phyloP scores from a whole-genome alignment of 2,113 vertebrate species.

The Notiomystis cincta region DNA sequence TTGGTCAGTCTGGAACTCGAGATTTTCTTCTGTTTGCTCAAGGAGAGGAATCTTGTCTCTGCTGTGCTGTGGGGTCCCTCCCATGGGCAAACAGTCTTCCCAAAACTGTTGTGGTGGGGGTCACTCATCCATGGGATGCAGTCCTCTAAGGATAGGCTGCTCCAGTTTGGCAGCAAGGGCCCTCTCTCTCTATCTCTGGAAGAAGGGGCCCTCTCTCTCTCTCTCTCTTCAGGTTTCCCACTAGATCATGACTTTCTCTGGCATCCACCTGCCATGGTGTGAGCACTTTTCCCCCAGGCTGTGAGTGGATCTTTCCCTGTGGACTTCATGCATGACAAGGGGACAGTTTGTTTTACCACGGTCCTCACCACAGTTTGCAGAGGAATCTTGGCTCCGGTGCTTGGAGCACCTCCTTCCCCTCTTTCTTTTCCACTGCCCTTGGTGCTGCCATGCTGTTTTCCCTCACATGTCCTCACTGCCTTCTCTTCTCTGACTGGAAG shows the following conservation, averaged over 20 bases:
- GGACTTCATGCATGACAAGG: neutral
- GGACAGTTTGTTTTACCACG: neutral
- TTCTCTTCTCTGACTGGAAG: neutral
- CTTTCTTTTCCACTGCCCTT: neutral
- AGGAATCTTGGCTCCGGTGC: neutral
- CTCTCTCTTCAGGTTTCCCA: neutral
- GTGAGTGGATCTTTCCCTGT: neutral
- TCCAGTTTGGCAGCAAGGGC: neutral
- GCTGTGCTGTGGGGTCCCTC: neutral
- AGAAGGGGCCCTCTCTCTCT: too few species aligned
- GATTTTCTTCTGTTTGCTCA: neutral
- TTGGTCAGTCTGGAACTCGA: neutral
- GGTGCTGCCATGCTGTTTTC: neutral
- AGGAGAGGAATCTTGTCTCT: neutral
- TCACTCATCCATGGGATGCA: accelerated
- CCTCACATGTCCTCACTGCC: neutral
- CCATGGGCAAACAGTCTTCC: neutral
- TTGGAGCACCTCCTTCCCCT: neutral
- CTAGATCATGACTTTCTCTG: too few species aligned
- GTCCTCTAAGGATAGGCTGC: neutral
- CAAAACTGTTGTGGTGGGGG: neutral
- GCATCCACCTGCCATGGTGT: neutral
- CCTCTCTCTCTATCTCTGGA: too few species aligned
- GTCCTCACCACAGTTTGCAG: neutral
- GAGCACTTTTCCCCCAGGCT: neutral